These are phyloP conservation scores for Myrmophylax atrothorax DNA, from an alignment of 2,113 vertebrate species.

Conservation along the genomic window DNA sequence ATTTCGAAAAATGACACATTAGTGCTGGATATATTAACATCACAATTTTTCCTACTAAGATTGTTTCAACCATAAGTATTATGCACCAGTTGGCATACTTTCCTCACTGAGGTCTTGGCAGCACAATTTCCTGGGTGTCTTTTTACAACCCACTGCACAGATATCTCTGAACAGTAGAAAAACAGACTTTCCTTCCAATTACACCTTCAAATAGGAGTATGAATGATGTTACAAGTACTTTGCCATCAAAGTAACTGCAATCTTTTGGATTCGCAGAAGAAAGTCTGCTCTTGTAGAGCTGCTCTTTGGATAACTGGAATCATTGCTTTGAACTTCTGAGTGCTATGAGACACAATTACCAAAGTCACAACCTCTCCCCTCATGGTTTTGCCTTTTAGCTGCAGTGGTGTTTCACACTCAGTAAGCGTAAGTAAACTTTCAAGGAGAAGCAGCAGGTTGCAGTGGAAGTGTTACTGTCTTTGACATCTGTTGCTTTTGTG, in stretches of 20 bases:
- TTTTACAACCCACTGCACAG: background rate
- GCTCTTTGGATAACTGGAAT: background rate
- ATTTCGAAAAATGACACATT: constrained; percentile 29
- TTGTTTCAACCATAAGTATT: constrained; percentile 13
- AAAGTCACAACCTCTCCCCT: background rate
- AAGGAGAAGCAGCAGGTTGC: background rate
- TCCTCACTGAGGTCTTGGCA: background rate
- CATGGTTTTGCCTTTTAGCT: background rate
- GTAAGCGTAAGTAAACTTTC: background rate
- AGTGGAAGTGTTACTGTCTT: background rate
- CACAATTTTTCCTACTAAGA: background rate
- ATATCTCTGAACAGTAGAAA: background rate
- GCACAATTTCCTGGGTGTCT: background rate
- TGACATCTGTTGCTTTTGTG: background rate
- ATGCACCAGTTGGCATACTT: background rate
- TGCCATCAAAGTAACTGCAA: background rate
- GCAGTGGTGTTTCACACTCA: background rate
- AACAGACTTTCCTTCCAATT: background rate
- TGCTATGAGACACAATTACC: background rate
- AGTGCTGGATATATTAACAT: constrained; percentile 5
- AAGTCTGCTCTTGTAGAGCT: background rate
- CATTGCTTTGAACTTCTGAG: background rate
- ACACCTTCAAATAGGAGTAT: background rate
- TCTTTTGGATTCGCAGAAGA: background rate
- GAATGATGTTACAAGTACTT: background rate